Evolutionary conservation across 2,113 vertebrate genomes (phyloP).

Genomic region (Irena cyanogastra): DNA sequence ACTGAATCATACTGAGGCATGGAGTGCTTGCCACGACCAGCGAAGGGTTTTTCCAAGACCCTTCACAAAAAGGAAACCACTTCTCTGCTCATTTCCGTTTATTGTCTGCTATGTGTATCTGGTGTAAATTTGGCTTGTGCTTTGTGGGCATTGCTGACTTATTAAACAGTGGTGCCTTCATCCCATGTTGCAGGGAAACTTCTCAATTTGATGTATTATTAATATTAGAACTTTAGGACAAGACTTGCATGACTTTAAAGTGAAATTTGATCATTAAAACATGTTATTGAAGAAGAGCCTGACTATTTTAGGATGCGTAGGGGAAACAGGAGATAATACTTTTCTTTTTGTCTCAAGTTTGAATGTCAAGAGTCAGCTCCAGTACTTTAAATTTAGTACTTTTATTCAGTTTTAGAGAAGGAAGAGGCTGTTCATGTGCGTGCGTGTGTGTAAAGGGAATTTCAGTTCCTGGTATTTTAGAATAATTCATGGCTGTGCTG

Average conservation of each 20-base stretch:
- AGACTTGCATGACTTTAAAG: slow-evolving; percentile 13
- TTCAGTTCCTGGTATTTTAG: neutral
- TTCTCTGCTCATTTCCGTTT: slow-evolving; percentile 6
- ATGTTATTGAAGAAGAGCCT: neutral
- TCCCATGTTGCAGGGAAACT: neutral
- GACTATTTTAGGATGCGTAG: neutral
- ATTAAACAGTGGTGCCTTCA: slow-evolving; percentile 3
- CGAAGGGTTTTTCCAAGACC: neutral
- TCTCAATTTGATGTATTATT: slow-evolving; percentile 8
- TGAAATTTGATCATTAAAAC: neutral
- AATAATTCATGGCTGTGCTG: neutral
- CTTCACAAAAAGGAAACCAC: neutral
- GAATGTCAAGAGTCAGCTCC: neutral
- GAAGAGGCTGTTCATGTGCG: neutral
- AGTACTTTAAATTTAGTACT: no score
- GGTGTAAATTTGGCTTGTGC: slow-evolving; percentile 8
- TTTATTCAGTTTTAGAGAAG: neutral
- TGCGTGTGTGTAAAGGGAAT: neutral
- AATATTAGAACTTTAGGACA: neutral
- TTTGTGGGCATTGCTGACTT: slow-evolving; percentile 35
- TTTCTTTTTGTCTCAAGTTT: neutral
- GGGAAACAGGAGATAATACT: neutral
- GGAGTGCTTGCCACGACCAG: neutral
- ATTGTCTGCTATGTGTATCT: neutral
- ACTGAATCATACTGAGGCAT: neutral